Base-by-base conservation (phyloP, 2,888 invertebrate genomes). In the Eristalinus aeneus region DNA sequence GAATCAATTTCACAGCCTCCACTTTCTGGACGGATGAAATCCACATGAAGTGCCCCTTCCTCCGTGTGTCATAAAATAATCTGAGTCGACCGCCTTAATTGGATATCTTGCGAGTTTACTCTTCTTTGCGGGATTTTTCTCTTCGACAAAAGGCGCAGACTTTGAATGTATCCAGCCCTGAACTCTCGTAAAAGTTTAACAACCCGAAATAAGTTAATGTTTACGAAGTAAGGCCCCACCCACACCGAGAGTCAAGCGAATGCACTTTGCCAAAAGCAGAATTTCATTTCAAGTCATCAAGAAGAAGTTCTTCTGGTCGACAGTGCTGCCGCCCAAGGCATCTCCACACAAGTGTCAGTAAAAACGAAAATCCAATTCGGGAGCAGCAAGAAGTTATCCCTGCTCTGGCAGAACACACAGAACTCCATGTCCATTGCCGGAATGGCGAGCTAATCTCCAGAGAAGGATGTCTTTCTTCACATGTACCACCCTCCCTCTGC, bases 121-220 rank as follows among this genome's bases (percentile, higher is more conserved):
- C 16, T 1, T 16, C 6, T 5, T 16, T n/a, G n/a, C 8, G 16
- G 8, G 2, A 46, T 8, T 1, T 5, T 46, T 9, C 11, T 16
- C 16, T 2, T 3, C 46, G 8, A 5, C 46, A 46, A 46, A 46
- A 46, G 46, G 46, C 16, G 8, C 46, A 8, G 46, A 16, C 16
- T 16, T 46, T 46, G 6, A 46, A 46, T 46, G 46, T 46, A 56
- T 23, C 23, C 11, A 22, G 63, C 63, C 34, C 10, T 54, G 8
- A 20, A 67, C 54, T 32, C 32, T 54, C 54, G 32, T 56, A 34
- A 68, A 34, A 68, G 68, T 56, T 68, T 56, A 34, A 56, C 56
- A 56, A 32, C 56, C 67, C 31, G 54, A 54, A 54, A 16, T 54
- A 67, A 67, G 32, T 34, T 68, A 56, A 68, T 68, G 68, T 39